Conservation (phyloP, 2,113 vertebrate species). For the Vireo altiloquus region DNA sequence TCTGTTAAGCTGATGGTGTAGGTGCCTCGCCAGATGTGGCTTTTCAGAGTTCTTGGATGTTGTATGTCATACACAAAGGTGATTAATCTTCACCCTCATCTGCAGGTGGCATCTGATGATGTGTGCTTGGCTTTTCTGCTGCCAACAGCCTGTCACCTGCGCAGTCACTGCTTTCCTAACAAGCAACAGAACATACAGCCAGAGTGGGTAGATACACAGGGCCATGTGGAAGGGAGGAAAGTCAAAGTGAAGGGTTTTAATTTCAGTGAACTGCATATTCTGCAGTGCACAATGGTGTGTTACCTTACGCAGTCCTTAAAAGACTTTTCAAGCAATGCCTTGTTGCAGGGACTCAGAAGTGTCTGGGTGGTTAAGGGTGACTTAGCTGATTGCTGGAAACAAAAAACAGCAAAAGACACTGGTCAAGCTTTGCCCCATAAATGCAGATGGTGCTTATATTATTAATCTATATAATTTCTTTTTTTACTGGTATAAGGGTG, state of each 20-base stretch:
- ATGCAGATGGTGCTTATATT: not conserved
- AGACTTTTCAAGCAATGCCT: not conserved
- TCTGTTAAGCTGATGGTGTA: accelerated
- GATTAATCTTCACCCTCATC: not conserved
- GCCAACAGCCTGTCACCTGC: not conserved
- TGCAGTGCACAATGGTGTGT: not conserved
- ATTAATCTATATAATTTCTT: accelerated
- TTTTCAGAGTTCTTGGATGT: not conserved
- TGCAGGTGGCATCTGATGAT: not conserved
- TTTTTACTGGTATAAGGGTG: not conserved
- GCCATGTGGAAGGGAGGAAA: not conserved
- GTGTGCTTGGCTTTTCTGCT: not conserved
- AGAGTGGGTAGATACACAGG: not conserved
- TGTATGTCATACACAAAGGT: not conserved
- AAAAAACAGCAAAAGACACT: not conserved
- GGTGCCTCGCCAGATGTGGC: not conserved
- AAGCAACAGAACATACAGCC: not conserved
- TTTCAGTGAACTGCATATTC: not conserved
- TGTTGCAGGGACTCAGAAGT: not conserved
- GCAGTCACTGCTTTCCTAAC: not conserved
- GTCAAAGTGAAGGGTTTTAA: not conserved
- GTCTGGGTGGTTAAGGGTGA: not conserved
- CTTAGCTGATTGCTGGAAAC: not conserved
- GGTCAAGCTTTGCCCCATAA: not conserved
- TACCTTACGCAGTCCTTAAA: not conserved